phyloP scores from a whole-genome alignment of 35 echinoderm and acorn worm genomes.

The Patiria miniata region DNA sequence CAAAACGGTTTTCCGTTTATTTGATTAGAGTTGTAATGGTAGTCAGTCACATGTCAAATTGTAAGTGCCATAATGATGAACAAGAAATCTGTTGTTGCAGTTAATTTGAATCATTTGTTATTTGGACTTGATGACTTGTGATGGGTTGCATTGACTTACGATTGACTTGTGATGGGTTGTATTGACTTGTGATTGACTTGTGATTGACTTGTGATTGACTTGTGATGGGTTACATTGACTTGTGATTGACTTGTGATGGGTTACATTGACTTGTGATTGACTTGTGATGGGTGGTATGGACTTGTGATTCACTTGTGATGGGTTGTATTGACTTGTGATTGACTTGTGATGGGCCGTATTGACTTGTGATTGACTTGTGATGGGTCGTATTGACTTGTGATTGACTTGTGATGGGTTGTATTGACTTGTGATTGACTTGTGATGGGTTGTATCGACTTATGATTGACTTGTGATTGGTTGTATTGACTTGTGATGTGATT shows the following conservation, averaged over 20 bases:
- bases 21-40: background rate
- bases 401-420: background rate
- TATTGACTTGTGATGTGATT: background rate
- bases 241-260: too few relatives aligned
- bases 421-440: background rate
- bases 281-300: too few relatives aligned
- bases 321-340: background rate
- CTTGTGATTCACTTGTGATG: too few relatives aligned
- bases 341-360: background rate
- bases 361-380: background rate
- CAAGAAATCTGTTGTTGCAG: background rate
- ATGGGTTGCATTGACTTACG: too few relatives aligned
- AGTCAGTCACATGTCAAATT: background rate
- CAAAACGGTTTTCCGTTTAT: too few relatives aligned
- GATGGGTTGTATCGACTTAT: too few relatives aligned
- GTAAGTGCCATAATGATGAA: background rate
- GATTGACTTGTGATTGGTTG: too few relatives aligned
- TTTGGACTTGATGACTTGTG: too few relatives aligned
- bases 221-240: too few relatives aligned
- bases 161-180: too few relatives aligned
- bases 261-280: too few relatives aligned
- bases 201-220: too few relatives aligned
- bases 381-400: background rate
- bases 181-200: background rate
- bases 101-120: background rate